Conservation (phyloP, 2,797 vertebrate genomes). For the Eremophila alpestris region DNA sequence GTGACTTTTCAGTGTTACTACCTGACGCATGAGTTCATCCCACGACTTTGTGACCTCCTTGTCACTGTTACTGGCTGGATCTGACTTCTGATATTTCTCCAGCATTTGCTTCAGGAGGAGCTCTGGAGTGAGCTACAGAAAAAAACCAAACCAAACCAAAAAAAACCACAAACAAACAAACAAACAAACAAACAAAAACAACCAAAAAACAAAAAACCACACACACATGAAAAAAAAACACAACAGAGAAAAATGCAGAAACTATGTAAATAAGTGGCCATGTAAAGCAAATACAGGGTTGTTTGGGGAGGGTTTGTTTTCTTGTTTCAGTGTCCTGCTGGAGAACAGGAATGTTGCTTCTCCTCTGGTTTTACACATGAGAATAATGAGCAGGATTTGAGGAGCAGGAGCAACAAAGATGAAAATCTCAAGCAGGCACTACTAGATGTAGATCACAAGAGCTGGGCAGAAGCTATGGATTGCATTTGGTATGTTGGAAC, state of each 20-base stretch:
- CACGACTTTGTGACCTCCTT: conserved; percentile 76
- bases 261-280: neutral
- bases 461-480: neutral
- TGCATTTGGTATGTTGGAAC: neutral
- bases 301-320: neutral
- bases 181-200: neutral
- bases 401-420: neutral
- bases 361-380: neutral
- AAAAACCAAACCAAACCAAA: neutral
- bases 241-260: neutral
- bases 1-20: conserved; percentile 29
- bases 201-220: too few species aligned
- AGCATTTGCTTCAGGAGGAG: conserved; percentile 84
- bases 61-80: conserved; percentile 60
- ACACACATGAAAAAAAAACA: neutral
- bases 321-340: neutral
- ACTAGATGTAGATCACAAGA: neutral
- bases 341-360: conserved; percentile 1
- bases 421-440: neutral
- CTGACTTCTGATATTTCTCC: conserved; percentile 72
- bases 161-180: neutral
- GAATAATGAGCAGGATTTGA: neutral
- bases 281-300: neutral
- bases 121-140: conserved; percentile 71
- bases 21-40: conserved; percentile 80